A percentile compares a stretch with the other conserved stretches of the same genome.
These are phyloP conservation scores for Drosophila lacicola DNA, from an alignment of 2,888 invertebrate genomes.

Conservation along the genomic window DNA sequence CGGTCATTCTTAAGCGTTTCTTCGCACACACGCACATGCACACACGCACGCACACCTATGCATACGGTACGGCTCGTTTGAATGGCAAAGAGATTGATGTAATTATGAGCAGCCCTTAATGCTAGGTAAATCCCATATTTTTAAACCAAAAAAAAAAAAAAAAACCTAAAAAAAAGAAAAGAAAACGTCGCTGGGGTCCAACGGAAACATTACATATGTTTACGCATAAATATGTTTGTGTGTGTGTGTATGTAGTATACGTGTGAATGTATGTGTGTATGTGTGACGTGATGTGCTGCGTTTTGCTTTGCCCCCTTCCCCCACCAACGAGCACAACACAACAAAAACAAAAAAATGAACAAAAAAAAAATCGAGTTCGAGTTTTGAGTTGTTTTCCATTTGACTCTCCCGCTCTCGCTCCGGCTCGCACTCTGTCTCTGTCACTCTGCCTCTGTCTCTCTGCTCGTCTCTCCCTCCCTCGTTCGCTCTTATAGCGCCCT, in stretches of 20 bases:
- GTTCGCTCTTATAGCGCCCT: conserved; percentile 12
- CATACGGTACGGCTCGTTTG: conserved; percentile 10
- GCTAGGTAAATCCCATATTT: conserved; percentile 47
- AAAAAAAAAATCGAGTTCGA: conserved; percentile 53
- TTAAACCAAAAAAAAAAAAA: conserved; percentile 30
- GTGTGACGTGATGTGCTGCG: conserved; percentile 3
- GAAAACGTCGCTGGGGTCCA: conserved; percentile 29
- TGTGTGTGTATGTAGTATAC: background rate
- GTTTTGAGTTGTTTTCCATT: conserved; percentile 61
- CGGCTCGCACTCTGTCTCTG: background rate
- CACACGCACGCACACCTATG: background rate
- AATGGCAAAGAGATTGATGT: conserved; percentile 72
- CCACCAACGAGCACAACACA: background rate
- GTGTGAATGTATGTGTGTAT: background rate
- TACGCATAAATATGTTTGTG: background rate
- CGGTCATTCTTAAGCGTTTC: conserved; percentile 1
- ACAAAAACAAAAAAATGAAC: too few relatives aligned
- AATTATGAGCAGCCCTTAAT: conserved; percentile 68
- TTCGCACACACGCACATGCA: background rate
- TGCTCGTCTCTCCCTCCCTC: background rate
- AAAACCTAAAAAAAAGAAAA: background rate
- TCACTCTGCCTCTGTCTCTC: background rate
- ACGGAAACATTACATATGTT: conserved; percentile 12
- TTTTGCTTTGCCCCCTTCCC: conserved; percentile 11
- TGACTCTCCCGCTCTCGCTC: conserved; percentile 9